Evolutionary conservation across 2,113 vertebrate species (phyloP).

Genomic region (Ptyas mucosa): DNA sequence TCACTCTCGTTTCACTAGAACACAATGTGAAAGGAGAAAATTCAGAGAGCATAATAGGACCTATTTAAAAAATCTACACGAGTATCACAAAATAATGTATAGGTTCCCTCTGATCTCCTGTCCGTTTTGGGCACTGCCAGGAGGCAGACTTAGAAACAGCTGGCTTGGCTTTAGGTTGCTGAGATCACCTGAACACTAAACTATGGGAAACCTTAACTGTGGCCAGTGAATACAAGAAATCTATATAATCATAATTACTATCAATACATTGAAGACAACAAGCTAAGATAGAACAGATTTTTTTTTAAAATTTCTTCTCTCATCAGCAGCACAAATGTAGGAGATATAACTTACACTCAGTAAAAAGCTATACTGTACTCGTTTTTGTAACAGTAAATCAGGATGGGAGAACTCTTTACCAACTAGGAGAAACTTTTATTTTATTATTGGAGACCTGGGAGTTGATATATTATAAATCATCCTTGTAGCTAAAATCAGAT

Average conservation of each 20-base stretch:
- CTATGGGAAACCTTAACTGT: neutral
- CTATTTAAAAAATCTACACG: neutral
- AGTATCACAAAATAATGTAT: neutral
- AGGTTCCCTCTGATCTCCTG: neutral
- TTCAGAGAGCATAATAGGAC: neutral
- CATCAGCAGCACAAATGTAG: neutral
- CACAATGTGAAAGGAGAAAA: conserved; percentile 15
- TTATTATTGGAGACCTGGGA: neutral
- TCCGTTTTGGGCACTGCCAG: neutral
- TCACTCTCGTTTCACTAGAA: conserved; percentile 83
- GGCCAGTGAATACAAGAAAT: neutral
- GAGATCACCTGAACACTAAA: neutral
- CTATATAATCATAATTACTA: neutral
- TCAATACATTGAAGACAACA: neutral
- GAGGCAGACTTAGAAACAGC: neutral
- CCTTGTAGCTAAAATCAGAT: too few species aligned
- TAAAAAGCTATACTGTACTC: neutral
- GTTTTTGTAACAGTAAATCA: neutral
- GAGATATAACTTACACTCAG: neutral
- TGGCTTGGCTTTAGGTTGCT: neutral
- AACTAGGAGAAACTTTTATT: neutral
- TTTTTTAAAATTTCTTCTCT: neutral
- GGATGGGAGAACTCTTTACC: neutral
- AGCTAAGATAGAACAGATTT: neutral
- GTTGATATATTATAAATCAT: neutral